These are phyloP conservation scores for Heliconius congener DNA, from an alignment of 1,140 invertebrate genomes.

Conservation along the genomic window DNA sequence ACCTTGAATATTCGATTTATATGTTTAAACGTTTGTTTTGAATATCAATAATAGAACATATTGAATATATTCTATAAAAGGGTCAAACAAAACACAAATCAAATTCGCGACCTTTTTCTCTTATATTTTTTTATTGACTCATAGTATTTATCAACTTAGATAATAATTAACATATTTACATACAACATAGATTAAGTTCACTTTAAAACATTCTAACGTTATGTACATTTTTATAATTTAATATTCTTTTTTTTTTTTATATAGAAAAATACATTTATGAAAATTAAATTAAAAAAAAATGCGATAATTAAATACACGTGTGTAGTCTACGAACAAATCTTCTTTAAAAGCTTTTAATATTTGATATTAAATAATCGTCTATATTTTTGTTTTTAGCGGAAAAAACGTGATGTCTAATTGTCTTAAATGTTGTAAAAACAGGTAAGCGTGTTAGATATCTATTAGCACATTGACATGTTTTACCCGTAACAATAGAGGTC, in stretches of 20 bases:
- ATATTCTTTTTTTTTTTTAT: too few species aligned
- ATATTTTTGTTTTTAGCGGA: neutral
- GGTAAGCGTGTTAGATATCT: neutral
- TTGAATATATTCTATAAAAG: too few species aligned
- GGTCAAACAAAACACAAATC: neutral
- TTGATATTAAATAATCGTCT: neutral
- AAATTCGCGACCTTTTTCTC: neutral
- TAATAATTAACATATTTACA: neutral
- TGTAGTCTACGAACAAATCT: neutral
- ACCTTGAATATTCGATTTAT: neutral
- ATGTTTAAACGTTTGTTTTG: neutral
- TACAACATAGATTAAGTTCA: too few species aligned
- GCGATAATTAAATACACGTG: too few species aligned
- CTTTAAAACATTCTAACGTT: too few species aligned
- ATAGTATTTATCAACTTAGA: neutral
- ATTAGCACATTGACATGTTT: conserved; percentile 7
- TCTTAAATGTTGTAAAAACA: neutral
- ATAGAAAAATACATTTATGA: too few species aligned
- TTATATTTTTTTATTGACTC: neutral
- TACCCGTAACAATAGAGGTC: neutral
- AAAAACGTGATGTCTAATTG: neutral
- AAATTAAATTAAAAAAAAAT: too few species aligned
- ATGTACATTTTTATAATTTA: too few species aligned
- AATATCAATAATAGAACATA: too few species aligned
- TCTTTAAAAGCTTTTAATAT: neutral